These are phyloP conservation scores for Frankliniella fusca DNA, from an alignment of 2,888 invertebrate species.

Conservation along the genomic window DNA sequence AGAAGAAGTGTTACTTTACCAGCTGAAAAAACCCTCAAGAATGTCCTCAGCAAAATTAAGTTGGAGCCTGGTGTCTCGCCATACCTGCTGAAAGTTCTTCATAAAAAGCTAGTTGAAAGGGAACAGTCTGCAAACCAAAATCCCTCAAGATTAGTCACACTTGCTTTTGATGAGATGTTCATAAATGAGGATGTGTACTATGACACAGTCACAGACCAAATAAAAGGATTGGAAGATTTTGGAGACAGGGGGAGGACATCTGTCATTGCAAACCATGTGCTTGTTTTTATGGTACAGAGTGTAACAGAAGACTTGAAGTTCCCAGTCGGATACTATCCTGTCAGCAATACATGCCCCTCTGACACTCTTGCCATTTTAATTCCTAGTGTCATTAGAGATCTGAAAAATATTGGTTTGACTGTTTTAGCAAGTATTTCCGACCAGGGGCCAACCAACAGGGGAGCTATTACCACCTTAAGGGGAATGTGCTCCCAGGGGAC, in stretches of 20 bases:
- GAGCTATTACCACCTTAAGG: not conserved
- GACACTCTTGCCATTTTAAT: not conserved
- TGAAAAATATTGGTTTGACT: not conserved
- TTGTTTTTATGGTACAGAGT: not conserved
- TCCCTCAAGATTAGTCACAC: not conserved
- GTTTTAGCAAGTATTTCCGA: not conserved
- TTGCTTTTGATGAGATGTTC: not conserved
- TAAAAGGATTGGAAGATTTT: not conserved
- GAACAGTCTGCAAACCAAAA: no score
- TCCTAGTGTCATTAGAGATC: not conserved
- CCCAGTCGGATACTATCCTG: not conserved
- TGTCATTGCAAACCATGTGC: not conserved
- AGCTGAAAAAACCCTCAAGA: not conserved
- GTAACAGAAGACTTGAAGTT: not conserved
- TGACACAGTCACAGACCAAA: not conserved
- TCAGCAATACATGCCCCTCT: not conserved
- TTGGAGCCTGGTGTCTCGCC: not conserved
- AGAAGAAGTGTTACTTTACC: not conserved
- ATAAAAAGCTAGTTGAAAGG: not conserved
- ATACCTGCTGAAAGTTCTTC: not conserved
- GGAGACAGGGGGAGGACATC: not conserved
- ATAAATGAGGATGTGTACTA: not conserved
- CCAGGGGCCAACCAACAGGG: not conserved
- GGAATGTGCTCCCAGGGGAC: not conserved
- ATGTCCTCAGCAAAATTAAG: not conserved